Evolutionary conservation across 2,113 vertebrate species (phyloP).

Genomic region (Saguinus imperator): DNA sequence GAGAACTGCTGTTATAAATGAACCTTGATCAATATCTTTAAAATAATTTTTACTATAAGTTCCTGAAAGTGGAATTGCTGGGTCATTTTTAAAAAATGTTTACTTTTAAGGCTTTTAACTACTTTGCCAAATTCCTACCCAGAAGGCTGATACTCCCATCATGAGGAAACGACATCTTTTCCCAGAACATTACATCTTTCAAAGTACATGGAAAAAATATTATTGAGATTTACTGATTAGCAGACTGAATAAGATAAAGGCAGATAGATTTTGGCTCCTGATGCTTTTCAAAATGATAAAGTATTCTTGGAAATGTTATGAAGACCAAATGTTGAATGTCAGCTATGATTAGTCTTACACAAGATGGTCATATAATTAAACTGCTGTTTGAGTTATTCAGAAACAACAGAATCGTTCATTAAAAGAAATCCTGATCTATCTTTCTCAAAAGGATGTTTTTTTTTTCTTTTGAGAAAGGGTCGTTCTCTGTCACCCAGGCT

Average conservation of each 20-base stretch:
- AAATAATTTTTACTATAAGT: not conserved
- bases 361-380: not conserved
- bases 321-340: slow-evolving; percentile 17
- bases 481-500: no score
- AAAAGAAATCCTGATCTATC: not conserved
- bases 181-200: slow-evolving; percentile 2
- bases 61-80: not conserved
- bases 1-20: not conserved
- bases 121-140: slow-evolving; percentile 1
- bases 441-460: not conserved
- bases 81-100: not conserved
- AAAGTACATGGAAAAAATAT: slow-evolving; percentile 15
- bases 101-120: slow-evolving; percentile 9
- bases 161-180: not conserved
- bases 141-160: not conserved
- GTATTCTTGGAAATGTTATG: not conserved
- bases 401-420: slow-evolving; percentile 36
- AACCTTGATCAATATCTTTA: not conserved
- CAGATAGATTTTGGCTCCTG: not conserved
- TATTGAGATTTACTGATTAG: not conserved
- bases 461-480: no score
- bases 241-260: not conserved
- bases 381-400: slow-evolving; percentile 28
- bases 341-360: not conserved
- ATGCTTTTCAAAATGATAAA: slow-evolving; percentile 38